Evolutionary conservation across 2,888 invertebrate species (phyloP).

Genomic region (Plusia festucae): DNA sequence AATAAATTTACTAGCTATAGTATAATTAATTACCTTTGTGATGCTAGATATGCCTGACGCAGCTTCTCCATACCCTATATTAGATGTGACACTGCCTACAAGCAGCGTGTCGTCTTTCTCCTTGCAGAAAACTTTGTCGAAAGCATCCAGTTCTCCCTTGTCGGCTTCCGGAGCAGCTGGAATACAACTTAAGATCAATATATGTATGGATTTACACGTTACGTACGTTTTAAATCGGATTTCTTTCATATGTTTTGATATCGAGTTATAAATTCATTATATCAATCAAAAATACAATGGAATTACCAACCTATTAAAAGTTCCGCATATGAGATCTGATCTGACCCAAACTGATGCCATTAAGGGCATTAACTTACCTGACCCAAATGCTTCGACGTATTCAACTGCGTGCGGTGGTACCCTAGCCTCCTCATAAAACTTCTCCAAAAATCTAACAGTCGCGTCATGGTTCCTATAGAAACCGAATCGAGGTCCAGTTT

Average conservation of each 20-base stretch:
- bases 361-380: constrained; percentile 88
- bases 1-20: not conserved
- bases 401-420: constrained; percentile 91
- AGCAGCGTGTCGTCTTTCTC: constrained; percentile 88
- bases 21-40: constrained; percentile 82
- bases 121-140: constrained; percentile 89
- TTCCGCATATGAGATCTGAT: no score
- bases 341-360: not conserved
- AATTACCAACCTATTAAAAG: no score
- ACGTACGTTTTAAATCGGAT: no score
- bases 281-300: no score
- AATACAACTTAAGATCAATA: not conserved
- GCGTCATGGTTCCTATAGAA: constrained; percentile 31
- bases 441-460: constrained; percentile 66
- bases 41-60: constrained; percentile 87
- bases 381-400: constrained; percentile 95
- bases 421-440: constrained; percentile 90
- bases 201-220: no score
- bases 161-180: constrained; percentile 88
- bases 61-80: constrained; percentile 83
- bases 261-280: no score
- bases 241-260: no score
- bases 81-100: constrained; percentile 88
- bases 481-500: constrained; percentile 78
- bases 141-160: constrained; percentile 91